These are phyloP conservation scores for Drosophila lacicola DNA, from an alignment of 2,888 invertebrate genomes.

Conservation along the genomic window DNA sequence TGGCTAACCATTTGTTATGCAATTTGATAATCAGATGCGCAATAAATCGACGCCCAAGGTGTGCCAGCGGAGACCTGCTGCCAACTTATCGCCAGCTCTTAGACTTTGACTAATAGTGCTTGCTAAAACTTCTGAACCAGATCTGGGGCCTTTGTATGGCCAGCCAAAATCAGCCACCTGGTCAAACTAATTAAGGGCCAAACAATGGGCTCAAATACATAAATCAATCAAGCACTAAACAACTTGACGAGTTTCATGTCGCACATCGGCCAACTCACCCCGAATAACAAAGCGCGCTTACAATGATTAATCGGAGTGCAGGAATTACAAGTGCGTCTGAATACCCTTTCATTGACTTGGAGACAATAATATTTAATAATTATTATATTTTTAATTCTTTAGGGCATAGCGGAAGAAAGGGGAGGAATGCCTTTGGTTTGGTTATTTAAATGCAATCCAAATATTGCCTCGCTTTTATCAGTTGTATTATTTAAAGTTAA, in stretches of 20 bases:
- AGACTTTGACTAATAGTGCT: slow-evolving; percentile 71
- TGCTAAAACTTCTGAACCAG: slow-evolving; percentile 1
- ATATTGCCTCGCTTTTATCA: not conserved
- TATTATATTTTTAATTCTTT: no score
- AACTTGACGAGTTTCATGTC: slow-evolving; percentile 74
- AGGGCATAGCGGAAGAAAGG: no score
- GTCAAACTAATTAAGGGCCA: slow-evolving; percentile 75
- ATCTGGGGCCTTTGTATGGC: not conserved
- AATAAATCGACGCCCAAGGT: slow-evolving; percentile 60
- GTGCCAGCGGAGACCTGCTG: slow-evolving; percentile 35
- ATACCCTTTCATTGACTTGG: slow-evolving; percentile 57
- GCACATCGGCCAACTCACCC: slow-evolving; percentile 13
- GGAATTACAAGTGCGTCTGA: slow-evolving; percentile 52
- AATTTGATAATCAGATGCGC: slow-evolving; percentile 76
- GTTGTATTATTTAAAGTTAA: not conserved
- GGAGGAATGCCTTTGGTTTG: not conserved
- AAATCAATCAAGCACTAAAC: slow-evolving; percentile 75
- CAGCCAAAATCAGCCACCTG: slow-evolving; percentile 56
- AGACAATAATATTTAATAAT: slow-evolving; percentile 9
- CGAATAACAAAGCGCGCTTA: slow-evolving; percentile 40
- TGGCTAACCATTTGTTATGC: slow-evolving; percentile 81
- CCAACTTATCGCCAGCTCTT: slow-evolving; percentile 64
- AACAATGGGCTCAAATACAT: slow-evolving; percentile 72
- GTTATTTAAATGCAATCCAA: not conserved
- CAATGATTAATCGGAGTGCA: slow-evolving; percentile 72